These are phyloP conservation scores for Microtus californicus DNA, from an alignment of 2,797 vertebrate species.

Conservation along the genomic window DNA sequence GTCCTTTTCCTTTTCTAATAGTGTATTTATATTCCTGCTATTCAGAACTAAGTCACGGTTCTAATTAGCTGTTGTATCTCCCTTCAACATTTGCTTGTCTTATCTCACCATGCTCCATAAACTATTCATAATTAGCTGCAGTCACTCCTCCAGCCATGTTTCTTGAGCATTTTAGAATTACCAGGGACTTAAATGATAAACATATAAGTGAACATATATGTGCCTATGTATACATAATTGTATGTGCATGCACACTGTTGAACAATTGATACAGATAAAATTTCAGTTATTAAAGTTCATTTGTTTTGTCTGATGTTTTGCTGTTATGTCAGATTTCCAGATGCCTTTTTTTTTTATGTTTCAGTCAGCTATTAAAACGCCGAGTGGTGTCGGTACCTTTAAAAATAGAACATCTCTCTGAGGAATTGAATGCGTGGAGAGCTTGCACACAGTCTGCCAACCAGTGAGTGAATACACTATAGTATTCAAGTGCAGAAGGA, in stretches of 20 bases:
- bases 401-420: conserved; percentile 94
- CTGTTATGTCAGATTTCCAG: neutral
- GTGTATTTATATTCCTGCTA: neutral
- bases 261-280: neutral
- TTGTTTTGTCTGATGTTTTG: neutral
- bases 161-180: neutral
- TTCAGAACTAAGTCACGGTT: neutral
- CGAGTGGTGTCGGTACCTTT: conserved; percentile 95
- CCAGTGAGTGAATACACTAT: conserved; percentile 87
- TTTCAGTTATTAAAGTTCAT: neutral
- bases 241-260: neutral
- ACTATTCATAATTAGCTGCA: neutral
- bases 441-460: conserved; percentile 88
- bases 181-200: neutral
- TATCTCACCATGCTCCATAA: neutral
- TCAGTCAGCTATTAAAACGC: conserved; percentile 96
- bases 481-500: neutral
- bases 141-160: neutral
- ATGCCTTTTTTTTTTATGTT: conserved; percentile 61
- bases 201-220: rapidly evolving
- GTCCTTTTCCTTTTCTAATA: neutral
- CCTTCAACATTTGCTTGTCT: neutral
- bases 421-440: conserved; percentile 96
- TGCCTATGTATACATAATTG: neutral
- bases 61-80: neutral